phyloP scores from a whole-genome alignment of 2,797 vertebrate species.

The Pangasius sanitwongsei region DNA sequence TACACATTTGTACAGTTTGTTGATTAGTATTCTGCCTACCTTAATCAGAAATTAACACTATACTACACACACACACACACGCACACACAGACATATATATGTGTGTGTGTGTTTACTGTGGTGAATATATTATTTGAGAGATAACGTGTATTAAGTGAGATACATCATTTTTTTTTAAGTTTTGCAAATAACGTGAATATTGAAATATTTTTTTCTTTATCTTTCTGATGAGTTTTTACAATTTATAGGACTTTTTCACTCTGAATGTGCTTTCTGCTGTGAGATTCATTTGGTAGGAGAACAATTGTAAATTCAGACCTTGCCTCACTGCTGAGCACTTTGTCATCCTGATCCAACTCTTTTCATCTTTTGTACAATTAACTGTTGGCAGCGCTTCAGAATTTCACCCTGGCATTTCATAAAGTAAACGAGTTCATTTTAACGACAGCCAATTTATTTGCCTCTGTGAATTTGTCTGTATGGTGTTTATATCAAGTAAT shows the following conservation, averaged over 20 bases:
- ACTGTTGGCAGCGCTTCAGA: conserved; percentile 27
- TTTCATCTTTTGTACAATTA: conserved; percentile 31
- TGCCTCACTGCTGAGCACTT: conserved; percentile 1
- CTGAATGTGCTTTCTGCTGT: conserved; percentile 1
- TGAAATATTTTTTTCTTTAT: background rate
- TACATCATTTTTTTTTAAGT: background rate
- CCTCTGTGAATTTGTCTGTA: conserved; percentile 24
- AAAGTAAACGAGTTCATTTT: conserved; percentile 22
- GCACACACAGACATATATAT: too few species aligned
- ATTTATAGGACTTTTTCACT: background rate
- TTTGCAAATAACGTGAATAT: too few species aligned
- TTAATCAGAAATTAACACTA: too few species aligned
- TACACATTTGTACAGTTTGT: too few species aligned
- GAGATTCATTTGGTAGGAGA: conserved; percentile 6
- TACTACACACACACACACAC: too few species aligned
- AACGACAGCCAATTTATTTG: conserved; percentile 1
- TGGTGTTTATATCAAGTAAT: conserved; percentile 45
- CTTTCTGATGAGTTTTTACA: background rate
- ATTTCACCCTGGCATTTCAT: conserved; percentile 5
- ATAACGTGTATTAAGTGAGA: background rate
- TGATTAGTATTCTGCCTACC: too few species aligned
- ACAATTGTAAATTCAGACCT: conserved; percentile 23
- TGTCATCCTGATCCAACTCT: conserved; percentile 22
- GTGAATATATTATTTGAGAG: background rate
- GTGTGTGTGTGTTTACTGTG: background rate